Evolutionary conservation across 1,140 invertebrate genomes (phyloP).

Genomic region (Plectrocnemia conspersa): DNA sequence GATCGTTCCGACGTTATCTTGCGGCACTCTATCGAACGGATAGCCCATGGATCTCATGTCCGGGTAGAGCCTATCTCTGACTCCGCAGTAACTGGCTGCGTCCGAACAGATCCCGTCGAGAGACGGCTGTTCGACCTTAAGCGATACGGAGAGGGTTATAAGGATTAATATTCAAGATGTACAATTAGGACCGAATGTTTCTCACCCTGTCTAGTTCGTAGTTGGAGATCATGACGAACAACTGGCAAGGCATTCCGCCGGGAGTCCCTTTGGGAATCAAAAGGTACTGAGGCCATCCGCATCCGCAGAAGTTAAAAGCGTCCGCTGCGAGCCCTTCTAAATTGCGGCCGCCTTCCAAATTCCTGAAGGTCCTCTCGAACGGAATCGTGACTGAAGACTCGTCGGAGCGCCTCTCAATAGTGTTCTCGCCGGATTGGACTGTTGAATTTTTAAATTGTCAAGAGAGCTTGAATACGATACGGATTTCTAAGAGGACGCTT

Average conservation of each 20-base stretch:
- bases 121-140: slow-evolving; percentile 30
- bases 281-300: slow-evolving; percentile 84
- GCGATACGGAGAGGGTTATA: slow-evolving; percentile 4
- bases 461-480: slow-evolving; percentile 7
- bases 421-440: slow-evolving; percentile 63
- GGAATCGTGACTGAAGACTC: slow-evolving; percentile 70
- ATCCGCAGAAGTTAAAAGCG: slow-evolving; percentile 76
- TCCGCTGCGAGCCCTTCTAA: slow-evolving; percentile 51
- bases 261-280: slow-evolving; percentile 68
- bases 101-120: slow-evolving; percentile 51
- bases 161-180: background rate
- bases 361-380: slow-evolving; percentile 65
- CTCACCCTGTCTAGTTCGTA: slow-evolving; percentile 64
- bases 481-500: slow-evolving; percentile 37
- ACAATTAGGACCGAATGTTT: too few species aligned
- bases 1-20: slow-evolving; percentile 51
- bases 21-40: slow-evolving; percentile 60
- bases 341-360: slow-evolving; percentile 52
- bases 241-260: slow-evolving; percentile 62
- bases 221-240: slow-evolving; percentile 80
- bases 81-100: slow-evolving; percentile 64
- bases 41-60: slow-evolving; percentile 66
- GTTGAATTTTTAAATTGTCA: slow-evolving; percentile 22
- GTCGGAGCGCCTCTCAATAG: slow-evolving; percentile 55
- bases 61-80: slow-evolving; percentile 61